Evolutionary conservation across 2,888 invertebrate species (phyloP), one percentile per base, ranked within the genome.

Genomic region (Rhogogaster chlorosoma): DNA sequence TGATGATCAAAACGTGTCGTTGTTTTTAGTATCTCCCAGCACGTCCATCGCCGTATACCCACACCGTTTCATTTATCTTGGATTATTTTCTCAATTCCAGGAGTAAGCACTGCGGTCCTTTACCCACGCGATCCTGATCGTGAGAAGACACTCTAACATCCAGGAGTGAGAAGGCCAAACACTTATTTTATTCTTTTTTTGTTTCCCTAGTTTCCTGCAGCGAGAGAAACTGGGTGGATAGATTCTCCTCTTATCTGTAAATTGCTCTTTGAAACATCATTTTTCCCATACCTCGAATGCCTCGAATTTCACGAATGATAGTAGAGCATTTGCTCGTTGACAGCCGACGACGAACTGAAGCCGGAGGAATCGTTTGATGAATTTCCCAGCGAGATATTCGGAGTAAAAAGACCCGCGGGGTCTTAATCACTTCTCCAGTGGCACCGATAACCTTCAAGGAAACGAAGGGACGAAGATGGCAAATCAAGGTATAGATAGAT

Each of bases 61-160:
- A 32, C 80, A n/a, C 36, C 83, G 85, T 87, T 88, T 87, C 86
- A 87, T 88, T 88, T 88, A 87, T 89, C 88, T 57, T 73, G 85
- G 86, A 88, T 88, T 87, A 87, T 85, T 85, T 86, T 85, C 78
- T 80, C 86, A 75, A 78, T 85, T 86, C 32, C 67, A 67, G 67
- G 26, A 83, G 67, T 64, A 61, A 64, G 61, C 64, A 80, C 38
- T 64, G 80, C 61, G 38, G 61, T 57, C 10, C n/a, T 71, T 38
- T 42, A 42, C 71, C 42, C 36, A 18, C 22, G 22, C 42, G n/a
- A 80, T 61, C 64, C 38, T 15, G 38, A 80, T 80, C 80, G 80
- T 53, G 80, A 80, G 36, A 38, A 64, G 61, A 64, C 42, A 80
- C 80, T 80, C 12, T 15, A 80, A 22, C 42, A 29, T 26, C 45